Base-by-base conservation (phyloP, 2,888 invertebrate genomes). In the Lydus trimaculatus region DNA sequence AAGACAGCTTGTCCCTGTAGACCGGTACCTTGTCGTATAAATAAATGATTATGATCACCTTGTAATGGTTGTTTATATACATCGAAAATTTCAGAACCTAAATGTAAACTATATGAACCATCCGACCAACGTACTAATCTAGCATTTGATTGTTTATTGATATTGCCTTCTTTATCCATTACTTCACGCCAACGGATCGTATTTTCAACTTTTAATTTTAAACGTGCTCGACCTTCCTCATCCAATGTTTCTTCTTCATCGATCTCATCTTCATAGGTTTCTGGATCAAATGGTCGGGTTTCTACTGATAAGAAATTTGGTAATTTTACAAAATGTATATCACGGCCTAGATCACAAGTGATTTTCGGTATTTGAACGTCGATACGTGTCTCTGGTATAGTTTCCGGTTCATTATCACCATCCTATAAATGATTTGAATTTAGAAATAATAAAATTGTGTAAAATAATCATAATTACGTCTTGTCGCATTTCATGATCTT, bases 271-370 rank as follows among this genome's bases (percentile, higher is more conserved):
- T 99, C 99, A 83, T 99, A 99, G 0, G 96, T 95, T 71, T 91
- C 93, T 0, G 93, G 91, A 82, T 99, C 98, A 82, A 98, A 99
- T 0, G 99, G 99, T 73, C 98, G 88, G 0, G 98, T 98, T 84
- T 99, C 99, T 52, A 99, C 97, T 0, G 98, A 98, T 80, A 99
- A 90, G 86, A 99, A 99, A 86, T 99, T 99, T 2, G 99, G 99
- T 68, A 99, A 86, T 83, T 99, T 98, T 0, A 99, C 97, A 79
- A 98, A 98, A 84, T 98, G 96, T 78, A 98, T 89, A 81, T 97
- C 96, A 74, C 91, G 92, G 63, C 98, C 98, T 0, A 98, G 87
- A 85, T 98, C 95, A 0, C 97, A 95, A 77, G 92, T 92, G 70
- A 99, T 98, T 86, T 96, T 93, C 0, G 98, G 98, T 84, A 99